A percentile compares a stretch with the other conserved stretches of the same genome.
These are phyloP conservation scores for Rhagium mordax DNA, from an alignment of 2,888 invertebrate genomes.

Conservation along the genomic window DNA sequence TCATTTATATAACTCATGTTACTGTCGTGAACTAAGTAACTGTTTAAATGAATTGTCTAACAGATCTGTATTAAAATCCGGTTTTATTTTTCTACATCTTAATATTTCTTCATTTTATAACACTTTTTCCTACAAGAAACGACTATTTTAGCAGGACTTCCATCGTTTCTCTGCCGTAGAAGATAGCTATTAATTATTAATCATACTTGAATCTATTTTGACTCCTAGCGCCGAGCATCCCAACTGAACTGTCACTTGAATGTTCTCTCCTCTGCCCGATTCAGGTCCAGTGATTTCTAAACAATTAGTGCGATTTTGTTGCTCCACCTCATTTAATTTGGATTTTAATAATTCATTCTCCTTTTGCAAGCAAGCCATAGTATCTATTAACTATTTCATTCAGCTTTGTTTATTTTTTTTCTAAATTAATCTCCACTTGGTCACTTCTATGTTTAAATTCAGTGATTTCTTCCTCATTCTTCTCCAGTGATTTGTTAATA, in stretches of 20 bases:
- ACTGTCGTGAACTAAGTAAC: background rate
- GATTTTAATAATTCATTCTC: background rate
- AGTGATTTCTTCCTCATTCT: background rate
- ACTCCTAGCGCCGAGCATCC: background rate
- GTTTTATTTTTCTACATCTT: background rate
- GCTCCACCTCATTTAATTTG: background rate
- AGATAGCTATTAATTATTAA: background rate
- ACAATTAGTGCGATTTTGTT: background rate
- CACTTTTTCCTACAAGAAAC: background rate
- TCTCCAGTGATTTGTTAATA: background rate
- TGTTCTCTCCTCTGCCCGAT: background rate
- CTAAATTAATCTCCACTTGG: background rate
- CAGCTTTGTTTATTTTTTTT: background rate
- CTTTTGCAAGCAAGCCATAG: background rate
- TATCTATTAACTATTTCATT: background rate
- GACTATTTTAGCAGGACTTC: background rate
- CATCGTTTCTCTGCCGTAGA: background rate
- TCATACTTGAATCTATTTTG: background rate
- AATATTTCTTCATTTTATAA: background rate
- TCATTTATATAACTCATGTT: background rate
- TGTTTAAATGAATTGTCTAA: background rate
- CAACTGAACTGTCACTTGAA: background rate
- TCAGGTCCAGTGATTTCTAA: background rate
- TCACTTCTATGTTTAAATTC: background rate
- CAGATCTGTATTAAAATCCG: background rate